phyloP scores from a whole-genome alignment of 1,140 invertebrate species.

The Campoletis sonorensis region DNA sequence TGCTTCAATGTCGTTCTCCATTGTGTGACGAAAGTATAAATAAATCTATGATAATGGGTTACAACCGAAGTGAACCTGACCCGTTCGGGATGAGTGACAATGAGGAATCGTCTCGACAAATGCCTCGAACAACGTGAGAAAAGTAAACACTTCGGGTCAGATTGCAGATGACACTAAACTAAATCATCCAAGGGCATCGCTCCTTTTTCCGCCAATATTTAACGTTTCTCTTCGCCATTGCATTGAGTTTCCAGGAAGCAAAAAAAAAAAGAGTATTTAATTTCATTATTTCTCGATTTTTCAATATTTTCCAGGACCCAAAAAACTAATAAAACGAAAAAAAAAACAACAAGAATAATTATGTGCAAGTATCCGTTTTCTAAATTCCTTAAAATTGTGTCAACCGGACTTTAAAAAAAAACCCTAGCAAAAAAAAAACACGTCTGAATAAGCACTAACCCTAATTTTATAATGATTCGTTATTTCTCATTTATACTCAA shows the following conservation, averaged over 20 bases:
- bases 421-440: too few relatives aligned
- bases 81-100: slow-evolving; percentile 52
- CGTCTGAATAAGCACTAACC: neutral
- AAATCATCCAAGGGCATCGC: neutral
- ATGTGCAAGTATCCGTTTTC: neutral
- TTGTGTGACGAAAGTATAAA: slow-evolving; percentile 14
- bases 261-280: neutral
- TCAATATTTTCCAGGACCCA: neutral
- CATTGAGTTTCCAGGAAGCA: neutral
- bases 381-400: neutral
- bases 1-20: neutral
- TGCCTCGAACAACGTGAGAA: slow-evolving; percentile 35
- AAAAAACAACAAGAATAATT: too few relatives aligned
- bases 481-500: too few relatives aligned
- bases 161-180: slow-evolving; percentile 57
- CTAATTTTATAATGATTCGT: too few relatives aligned
- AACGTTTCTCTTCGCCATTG: neutral
- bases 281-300: neutral
- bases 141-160: slow-evolving; percentile 58
- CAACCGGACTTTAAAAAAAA: too few relatives aligned
- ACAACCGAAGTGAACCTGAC: slow-evolving; percentile 60
- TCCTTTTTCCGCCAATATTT: slow-evolving; percentile 33
- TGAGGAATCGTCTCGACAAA: slow-evolving; percentile 11
- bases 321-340: too few relatives aligned
- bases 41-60: slow-evolving; percentile 50